These are phyloP conservation scores for Corythoichthys intestinalis DNA, from an alignment of 2,113 vertebrate genomes.

Conservation along the genomic window DNA sequence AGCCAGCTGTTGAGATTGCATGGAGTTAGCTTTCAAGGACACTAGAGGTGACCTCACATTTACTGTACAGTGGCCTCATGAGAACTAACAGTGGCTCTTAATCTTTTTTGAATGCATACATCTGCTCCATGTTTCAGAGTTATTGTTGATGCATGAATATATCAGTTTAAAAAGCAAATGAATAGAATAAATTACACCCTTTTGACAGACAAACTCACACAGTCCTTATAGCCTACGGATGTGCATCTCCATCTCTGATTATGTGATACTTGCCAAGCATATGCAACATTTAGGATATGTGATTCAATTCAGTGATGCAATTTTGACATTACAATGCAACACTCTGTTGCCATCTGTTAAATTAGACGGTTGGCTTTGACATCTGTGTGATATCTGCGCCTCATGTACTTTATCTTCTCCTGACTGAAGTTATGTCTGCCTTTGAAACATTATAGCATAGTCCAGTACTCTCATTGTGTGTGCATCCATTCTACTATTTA, in stretches of 20 bases:
- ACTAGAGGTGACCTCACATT: constrained; percentile 13
- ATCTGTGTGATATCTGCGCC: constrained; percentile 17
- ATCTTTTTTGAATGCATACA: background rate
- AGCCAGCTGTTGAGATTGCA: constrained; percentile 1
- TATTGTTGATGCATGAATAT: background rate
- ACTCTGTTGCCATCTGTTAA: constrained; percentile 17
- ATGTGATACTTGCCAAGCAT: no score
- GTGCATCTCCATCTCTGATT: no score
- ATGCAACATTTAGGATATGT: no score
- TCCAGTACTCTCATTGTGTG: constrained; percentile 22
- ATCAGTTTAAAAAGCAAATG: background rate
- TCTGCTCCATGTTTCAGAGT: background rate
- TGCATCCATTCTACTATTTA: constrained; percentile 41
- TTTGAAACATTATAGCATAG: constrained; percentile 16
- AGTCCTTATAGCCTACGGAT: no score
- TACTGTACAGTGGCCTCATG: constrained; percentile 12
- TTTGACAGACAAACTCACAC: no score
- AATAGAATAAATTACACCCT: no score
- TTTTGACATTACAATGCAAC: constrained; percentile 30
- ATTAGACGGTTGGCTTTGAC: constrained; percentile 30
- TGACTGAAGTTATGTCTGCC: constrained; percentile 7
- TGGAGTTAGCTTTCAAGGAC: constrained; percentile 48
- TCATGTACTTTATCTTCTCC: background rate
- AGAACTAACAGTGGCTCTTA: background rate
- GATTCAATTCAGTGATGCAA: background rate